Percentiles rank a stretch among this genome's conserved stretches.
phyloP scores from a whole-genome alignment of 2,797 vertebrate species.

The Clarias pachynema region DNA sequence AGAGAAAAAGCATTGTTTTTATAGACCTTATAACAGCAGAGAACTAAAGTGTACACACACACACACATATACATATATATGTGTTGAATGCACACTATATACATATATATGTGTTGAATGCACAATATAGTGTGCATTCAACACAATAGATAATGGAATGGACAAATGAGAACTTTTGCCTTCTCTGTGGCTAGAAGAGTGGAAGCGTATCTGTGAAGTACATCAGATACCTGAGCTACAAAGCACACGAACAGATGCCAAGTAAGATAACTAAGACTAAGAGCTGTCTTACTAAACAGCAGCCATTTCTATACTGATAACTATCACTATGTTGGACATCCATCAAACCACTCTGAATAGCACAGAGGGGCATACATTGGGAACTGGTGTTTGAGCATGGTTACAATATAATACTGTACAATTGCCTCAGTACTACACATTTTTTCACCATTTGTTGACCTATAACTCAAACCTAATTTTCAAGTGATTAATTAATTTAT shows the following conservation, averaged over 20 bases:
- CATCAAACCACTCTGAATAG: background rate
- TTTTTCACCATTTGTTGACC: background rate
- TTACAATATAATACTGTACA: background rate
- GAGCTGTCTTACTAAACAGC: slow-evolving; percentile 23
- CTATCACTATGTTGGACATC: slow-evolving; percentile 13
- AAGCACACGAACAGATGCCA: slow-evolving; percentile 34
- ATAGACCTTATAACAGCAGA: background rate
- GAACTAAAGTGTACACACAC: background rate
- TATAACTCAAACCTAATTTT: background rate
- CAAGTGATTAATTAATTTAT: background rate
- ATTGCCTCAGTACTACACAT: background rate
- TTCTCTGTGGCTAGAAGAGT: slow-evolving; percentile 6
- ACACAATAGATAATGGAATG: background rate
- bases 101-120: too few species aligned
- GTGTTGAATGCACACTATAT: too few species aligned
- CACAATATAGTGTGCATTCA: background rate
- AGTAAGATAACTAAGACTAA: slow-evolving; percentile 14
- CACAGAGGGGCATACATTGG: background rate
- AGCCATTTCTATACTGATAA: slow-evolving; percentile 19
- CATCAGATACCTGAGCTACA: slow-evolving; percentile 39
- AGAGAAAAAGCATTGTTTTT: background rate
- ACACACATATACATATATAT: too few species aligned
- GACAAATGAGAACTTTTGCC: slow-evolving; percentile 26
- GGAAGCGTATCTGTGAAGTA: slow-evolving; percentile 38
- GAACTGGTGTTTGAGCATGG: background rate